These are phyloP conservation scores for Rhamnusium bicolor DNA, from an alignment of 2,888 invertebrate genomes.

Conservation along the genomic window DNA sequence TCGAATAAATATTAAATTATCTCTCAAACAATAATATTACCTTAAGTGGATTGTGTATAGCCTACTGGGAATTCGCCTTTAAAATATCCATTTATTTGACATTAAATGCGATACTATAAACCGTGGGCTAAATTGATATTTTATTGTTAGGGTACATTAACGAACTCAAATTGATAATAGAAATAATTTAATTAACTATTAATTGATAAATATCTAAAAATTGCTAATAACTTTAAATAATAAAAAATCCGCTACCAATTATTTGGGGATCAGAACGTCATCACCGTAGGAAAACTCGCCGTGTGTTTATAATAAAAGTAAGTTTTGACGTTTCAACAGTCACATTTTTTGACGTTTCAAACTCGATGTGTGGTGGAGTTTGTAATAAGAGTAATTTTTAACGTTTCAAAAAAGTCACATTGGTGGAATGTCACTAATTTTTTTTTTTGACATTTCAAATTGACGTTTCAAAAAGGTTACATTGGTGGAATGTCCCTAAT, in stretches of 20 bases:
- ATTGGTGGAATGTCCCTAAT: too few species aligned
- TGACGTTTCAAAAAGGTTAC: too few species aligned
- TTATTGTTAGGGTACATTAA: conserved; percentile 19
- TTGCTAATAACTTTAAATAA: neutral
- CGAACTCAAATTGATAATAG: neutral
- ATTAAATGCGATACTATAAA: neutral
- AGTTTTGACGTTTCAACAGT: too few species aligned
- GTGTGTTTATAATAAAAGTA: too few species aligned
- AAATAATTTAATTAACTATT: neutral
- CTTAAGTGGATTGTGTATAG: conserved; percentile 48
- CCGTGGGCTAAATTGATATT: conserved; percentile 11
- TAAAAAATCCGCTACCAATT: neutral
- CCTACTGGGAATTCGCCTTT: conserved; percentile 42
- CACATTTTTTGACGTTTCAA: too few species aligned
- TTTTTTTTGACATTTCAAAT: too few species aligned
- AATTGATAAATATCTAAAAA: neutral
- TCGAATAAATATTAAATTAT: conserved; percentile 60
- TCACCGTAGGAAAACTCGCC: too few species aligned
- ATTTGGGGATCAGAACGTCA: too few species aligned
- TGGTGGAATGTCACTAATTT: too few species aligned
- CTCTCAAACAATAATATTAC: conserved; percentile 47
- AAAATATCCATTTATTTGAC: conserved; percentile 42
- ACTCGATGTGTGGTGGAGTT: too few species aligned
- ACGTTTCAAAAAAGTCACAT: too few species aligned
- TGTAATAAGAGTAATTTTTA: too few species aligned